These are phyloP conservation scores for Tetropium fuscum DNA, from an alignment of 2,888 invertebrate species.

Conservation along the genomic window DNA sequence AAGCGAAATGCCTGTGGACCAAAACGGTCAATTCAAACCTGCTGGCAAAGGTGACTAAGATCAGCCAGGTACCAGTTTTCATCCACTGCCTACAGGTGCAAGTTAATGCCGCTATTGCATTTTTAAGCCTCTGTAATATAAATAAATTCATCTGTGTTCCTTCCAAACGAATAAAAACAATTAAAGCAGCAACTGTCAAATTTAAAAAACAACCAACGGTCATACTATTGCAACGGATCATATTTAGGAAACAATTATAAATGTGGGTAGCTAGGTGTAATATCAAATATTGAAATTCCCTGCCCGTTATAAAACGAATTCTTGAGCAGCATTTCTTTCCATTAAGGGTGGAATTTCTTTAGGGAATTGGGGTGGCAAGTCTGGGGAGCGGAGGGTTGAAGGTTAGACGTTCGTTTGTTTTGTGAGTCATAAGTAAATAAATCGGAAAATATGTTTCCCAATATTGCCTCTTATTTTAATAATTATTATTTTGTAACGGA, in stretches of 20 bases:
- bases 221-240: neutral
- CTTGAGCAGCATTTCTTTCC: too few relatives aligned
- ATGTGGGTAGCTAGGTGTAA: too few relatives aligned
- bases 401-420: conserved; percentile 16
- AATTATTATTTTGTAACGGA: too few relatives aligned
- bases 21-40: conserved; percentile 46
- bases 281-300: too few relatives aligned
- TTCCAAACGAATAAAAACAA: conserved; percentile 11
- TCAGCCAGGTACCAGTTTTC: conserved; percentile 29
- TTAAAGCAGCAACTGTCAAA: conserved; percentile 11
- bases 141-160: too few relatives aligned
- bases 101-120: too few relatives aligned
- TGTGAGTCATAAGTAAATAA: conserved; percentile 12
- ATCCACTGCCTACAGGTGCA: conserved; percentile 16
- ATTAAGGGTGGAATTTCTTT: conserved; percentile 3
- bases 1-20: conserved; percentile 40
- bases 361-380: conserved; percentile 1
- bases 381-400: conserved; percentile 5
- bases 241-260: neutral
- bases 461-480: conserved; percentile 2
- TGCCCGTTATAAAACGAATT: too few relatives aligned
- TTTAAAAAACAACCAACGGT: conserved; percentile 23
- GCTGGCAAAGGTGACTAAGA: conserved; percentile 43
- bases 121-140: too few relatives aligned
- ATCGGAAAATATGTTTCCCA: conserved; percentile 3